Evolutionary conservation across 1,140 invertebrate species (phyloP), one percentile per base, ranked within the genome.

Genomic region (Neuroterus valhalla): DNA sequence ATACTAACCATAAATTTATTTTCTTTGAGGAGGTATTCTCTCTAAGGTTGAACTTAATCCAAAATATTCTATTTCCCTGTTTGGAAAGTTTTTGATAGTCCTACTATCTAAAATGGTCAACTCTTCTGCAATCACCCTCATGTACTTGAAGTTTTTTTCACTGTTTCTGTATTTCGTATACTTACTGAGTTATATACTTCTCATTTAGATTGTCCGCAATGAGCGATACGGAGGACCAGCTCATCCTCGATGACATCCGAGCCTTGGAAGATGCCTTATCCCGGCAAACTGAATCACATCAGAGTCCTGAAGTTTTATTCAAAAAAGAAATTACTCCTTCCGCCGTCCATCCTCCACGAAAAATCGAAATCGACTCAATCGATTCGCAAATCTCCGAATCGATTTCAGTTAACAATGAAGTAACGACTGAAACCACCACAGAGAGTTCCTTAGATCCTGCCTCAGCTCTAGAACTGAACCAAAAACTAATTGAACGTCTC

Each of bases 241-340:
- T 79, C 15, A 82, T 84, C 19, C 66, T 86, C n/a, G 85, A 85
- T 1, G 86, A 89, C 8, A 88, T 88, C 45, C 44, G 79, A 71
- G 84, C 82, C 12, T 72, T 89, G 15, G 75, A 89, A 72, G 74
- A 81, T 79, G 83, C 75, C 11, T 75, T 87, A 17, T 71, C 74
- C 15, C 21, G 75, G 15, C 12, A 73, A 23, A 62, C 19, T 31
- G 52, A 55, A 26, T 26, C 14, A 15, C 26, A 62, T 6, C 55
- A 26, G 17, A 21, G 21, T 1, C 17, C 23, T 3, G 38, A 76
- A 19, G 66, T 38, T 75, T 75, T 2, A 75, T 76, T 14, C 75
- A 76, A 21, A 48, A 68, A 76, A 14, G 23, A 62, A 3, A 6
- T 15, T 6, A n/a, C 23, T 66, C 14, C 43, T n/a, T 42, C 17